phyloP scores from a whole-genome alignment of 2,797 vertebrate genomes.

The Bucorvus abyssinicus region DNA sequence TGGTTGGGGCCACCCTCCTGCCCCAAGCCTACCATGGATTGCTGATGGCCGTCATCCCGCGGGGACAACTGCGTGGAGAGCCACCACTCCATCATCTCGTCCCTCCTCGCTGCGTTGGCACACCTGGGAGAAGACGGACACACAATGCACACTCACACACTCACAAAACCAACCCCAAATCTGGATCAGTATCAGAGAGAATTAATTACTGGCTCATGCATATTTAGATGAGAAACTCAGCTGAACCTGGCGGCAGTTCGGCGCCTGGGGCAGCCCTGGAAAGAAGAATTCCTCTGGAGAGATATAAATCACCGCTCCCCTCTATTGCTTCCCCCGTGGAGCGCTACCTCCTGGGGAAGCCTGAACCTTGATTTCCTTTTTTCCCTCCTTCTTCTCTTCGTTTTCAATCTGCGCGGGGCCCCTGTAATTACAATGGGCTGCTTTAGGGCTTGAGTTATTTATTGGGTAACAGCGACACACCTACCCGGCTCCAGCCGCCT shows the following conservation, averaged over 20 bases:
- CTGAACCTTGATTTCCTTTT: constrained; percentile 52
- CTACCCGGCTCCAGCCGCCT: not conserved
- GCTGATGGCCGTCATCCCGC: accelerated
- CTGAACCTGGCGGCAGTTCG: constrained; percentile 52
- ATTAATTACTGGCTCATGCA: constrained; percentile 69
- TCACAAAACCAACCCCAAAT: constrained; percentile 40
- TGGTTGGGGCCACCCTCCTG: not conserved
- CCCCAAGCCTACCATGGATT: not conserved
- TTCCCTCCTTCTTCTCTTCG: not conserved
- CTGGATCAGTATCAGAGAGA: constrained; percentile 57
- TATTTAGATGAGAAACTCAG: constrained; percentile 59
- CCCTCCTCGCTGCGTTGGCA: not conserved
- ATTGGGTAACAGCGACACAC: constrained; percentile 68
- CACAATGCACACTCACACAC: not conserved
- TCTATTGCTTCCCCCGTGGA: constrained; percentile 1
- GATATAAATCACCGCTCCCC: constrained; percentile 54
- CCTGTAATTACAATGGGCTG: constrained; percentile 58
- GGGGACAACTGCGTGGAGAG: not conserved
- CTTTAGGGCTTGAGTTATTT: constrained; percentile 58
- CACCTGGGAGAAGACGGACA: constrained; percentile 14
- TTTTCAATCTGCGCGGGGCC: constrained; percentile 39
- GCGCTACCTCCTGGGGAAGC: constrained; percentile 52
- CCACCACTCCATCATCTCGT: accelerated
- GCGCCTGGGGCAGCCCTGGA: constrained; percentile 43
- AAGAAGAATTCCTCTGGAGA: constrained; percentile 62